phyloP scores from a whole-genome alignment of 2,888 invertebrate genomes.

The Thumatha senex region DNA sequence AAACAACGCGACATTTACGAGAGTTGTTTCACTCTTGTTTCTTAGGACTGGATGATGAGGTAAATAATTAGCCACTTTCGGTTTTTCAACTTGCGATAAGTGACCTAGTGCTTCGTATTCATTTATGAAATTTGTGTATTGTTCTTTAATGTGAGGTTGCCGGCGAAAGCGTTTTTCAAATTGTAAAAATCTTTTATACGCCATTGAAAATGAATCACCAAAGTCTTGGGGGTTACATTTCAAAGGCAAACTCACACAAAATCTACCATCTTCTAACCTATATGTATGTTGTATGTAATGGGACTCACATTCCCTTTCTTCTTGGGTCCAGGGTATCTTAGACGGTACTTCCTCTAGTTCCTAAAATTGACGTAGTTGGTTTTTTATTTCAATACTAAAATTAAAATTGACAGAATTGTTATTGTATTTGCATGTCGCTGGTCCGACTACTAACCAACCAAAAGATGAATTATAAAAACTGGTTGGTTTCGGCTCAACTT shows the following conservation, averaged over 20 bases:
- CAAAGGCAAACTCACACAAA: neutral
- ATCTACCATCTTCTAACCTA: neutral
- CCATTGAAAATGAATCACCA: neutral
- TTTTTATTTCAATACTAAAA: neutral
- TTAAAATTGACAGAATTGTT: neutral
- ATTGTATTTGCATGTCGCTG: neutral
- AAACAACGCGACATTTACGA: neutral
- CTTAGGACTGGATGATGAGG: constrained; percentile 5
- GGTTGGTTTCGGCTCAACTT: neutral
- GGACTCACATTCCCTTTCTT: neutral
- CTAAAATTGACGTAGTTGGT: neutral
- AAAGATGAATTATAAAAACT: neutral
- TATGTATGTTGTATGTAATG: neutral
- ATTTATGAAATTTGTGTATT: neutral
- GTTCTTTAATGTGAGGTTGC: neutral
- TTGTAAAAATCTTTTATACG: neutral
- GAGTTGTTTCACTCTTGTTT: neutral
- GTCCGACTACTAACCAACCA: constrained; percentile 2
- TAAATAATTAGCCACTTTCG: neutral
- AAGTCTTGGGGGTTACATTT: neutral
- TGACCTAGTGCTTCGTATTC: neutral
- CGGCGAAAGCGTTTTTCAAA: neutral
- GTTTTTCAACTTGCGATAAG: neutral
- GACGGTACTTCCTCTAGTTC: neutral
- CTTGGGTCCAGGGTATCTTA: neutral